These are phyloP conservation scores for Takifugu flavidus DNA, from an alignment of 2,113 vertebrate species.

Conservation along the genomic window DNA sequence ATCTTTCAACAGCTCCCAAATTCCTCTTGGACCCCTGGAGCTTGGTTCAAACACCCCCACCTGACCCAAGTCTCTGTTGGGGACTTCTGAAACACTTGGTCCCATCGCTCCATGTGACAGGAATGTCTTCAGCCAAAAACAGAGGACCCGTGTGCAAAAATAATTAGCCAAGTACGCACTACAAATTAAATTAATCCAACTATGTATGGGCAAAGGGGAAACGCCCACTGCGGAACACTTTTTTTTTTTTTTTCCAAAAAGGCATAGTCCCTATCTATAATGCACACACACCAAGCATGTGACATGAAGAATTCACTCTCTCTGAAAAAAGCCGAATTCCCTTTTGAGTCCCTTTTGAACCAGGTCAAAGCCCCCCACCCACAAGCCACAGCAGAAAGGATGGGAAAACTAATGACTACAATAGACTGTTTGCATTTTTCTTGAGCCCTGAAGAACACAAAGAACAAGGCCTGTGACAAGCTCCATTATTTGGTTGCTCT, in stretches of 20 bases:
- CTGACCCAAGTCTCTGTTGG: slow-evolving; percentile 42
- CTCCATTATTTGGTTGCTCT: slow-evolving; percentile 97
- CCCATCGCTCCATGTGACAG: slow-evolving; percentile 70
- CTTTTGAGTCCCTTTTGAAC: slow-evolving; percentile 82
- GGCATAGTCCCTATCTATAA: slow-evolving; percentile 52
- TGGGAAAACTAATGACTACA: slow-evolving; percentile 98
- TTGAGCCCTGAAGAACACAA: slow-evolving; percentile 80
- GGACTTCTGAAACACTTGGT: slow-evolving; percentile 78
- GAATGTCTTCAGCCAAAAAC: slow-evolving; percentile 77
- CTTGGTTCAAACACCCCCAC: slow-evolving; percentile 7
- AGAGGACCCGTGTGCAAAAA: slow-evolving; percentile 91
- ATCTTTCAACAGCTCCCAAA: slow-evolving; percentile 36
- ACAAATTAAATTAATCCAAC: background rate
- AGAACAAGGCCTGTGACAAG: slow-evolving; percentile 97
- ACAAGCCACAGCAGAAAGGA: slow-evolving; percentile 87
- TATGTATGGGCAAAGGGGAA: background rate
- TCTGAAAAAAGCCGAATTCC: slow-evolving; percentile 77
- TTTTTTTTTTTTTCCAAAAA: slow-evolving; percentile 19
- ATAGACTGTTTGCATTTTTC: slow-evolving; percentile 97
- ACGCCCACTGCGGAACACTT: slow-evolving; percentile 1
- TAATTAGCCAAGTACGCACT: slow-evolving; percentile 67
- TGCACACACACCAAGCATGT: slow-evolving; percentile 69
- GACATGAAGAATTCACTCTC: slow-evolving; percentile 73
- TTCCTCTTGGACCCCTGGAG: slow-evolving; percentile 21
- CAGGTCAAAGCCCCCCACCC: slow-evolving; percentile 83